Evolutionary conservation across 2,888 invertebrate genomes (phyloP).

Genomic region (Nebria brevicollis): DNA sequence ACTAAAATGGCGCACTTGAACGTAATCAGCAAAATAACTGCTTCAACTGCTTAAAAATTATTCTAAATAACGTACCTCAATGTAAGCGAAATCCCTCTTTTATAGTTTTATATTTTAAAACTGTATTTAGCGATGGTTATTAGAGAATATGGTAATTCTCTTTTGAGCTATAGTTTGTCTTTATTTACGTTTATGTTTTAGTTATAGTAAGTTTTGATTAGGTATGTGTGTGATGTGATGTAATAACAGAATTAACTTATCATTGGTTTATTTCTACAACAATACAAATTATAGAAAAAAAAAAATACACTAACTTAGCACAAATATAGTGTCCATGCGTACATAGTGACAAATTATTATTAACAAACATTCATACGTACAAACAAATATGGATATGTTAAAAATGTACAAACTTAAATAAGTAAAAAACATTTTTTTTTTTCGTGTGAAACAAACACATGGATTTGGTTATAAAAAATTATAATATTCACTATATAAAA

Average conservation of each 20-base stretch:
- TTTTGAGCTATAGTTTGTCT: not conserved
- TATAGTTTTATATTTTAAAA: no score
- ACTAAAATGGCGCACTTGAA: no score
- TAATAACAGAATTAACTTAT: conserved; percentile 12
- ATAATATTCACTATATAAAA: conserved; percentile 36
- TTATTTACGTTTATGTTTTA: not conserved
- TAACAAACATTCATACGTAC: conserved; percentile 11
- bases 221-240: not conserved
- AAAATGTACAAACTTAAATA: conserved; percentile 21
- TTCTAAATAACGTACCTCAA: no score
- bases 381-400: conserved; percentile 3
- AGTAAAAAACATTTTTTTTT: not conserved
- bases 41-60: no score
- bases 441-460: conserved; percentile 7
- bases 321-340: conserved; percentile 24
- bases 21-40: no score
- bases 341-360: conserved; percentile 17
- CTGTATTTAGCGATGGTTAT: no score
- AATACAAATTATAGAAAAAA: conserved; percentile 41
- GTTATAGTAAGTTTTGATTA: no score
- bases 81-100: no score
- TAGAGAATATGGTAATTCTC: no score
- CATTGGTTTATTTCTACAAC: conserved; percentile 36
- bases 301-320: conserved; percentile 28
- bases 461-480: conserved; percentile 40